These are phyloP conservation scores for Matsumyia berberina DNA, from an alignment of 2,888 invertebrate genomes.

Conservation along the genomic window DNA sequence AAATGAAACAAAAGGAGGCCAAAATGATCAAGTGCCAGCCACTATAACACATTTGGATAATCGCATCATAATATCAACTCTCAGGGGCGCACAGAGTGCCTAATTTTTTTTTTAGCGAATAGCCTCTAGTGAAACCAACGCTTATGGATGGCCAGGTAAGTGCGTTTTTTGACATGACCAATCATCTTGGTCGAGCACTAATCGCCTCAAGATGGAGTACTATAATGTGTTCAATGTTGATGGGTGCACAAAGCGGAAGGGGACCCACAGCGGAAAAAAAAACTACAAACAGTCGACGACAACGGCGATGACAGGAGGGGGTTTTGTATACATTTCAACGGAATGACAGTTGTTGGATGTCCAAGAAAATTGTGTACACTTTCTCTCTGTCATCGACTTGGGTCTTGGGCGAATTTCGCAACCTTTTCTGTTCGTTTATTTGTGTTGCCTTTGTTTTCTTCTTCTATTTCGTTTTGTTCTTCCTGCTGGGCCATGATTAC, in stretches of 20 bases:
- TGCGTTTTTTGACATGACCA: constrained; percentile 43
- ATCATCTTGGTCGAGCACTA: constrained; percentile 38
- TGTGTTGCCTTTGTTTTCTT: background rate
- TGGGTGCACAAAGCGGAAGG: background rate
- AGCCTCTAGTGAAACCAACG: constrained; percentile 23
- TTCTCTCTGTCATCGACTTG: constrained; percentile 36
- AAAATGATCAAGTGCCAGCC: constrained; percentile 27
- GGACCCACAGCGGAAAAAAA: constrained; percentile 7
- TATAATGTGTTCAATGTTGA: background rate
- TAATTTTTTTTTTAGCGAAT: background rate
- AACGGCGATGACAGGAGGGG: background rate
- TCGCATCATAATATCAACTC: constrained; percentile 32
- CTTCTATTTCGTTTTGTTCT: constrained; percentile 46
- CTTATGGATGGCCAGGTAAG: constrained; percentile 17
- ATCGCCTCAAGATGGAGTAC: constrained; percentile 42
- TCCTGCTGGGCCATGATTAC: constrained; percentile 57
- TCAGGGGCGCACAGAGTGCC: background rate
- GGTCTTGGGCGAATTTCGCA: constrained; percentile 39
- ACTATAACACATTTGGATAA: constrained; percentile 46
- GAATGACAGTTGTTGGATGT: constrained; percentile 48
- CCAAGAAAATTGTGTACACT: constrained; percentile 44
- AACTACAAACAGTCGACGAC: constrained; percentile 1
- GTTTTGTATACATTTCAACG: constrained; percentile 4
- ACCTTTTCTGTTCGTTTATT: constrained; percentile 21
- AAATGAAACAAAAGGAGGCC: constrained; percentile 34